Evolutionary conservation across 2,113 vertebrate species (phyloP).

Genomic region (Cichladusa arquata): DNA sequence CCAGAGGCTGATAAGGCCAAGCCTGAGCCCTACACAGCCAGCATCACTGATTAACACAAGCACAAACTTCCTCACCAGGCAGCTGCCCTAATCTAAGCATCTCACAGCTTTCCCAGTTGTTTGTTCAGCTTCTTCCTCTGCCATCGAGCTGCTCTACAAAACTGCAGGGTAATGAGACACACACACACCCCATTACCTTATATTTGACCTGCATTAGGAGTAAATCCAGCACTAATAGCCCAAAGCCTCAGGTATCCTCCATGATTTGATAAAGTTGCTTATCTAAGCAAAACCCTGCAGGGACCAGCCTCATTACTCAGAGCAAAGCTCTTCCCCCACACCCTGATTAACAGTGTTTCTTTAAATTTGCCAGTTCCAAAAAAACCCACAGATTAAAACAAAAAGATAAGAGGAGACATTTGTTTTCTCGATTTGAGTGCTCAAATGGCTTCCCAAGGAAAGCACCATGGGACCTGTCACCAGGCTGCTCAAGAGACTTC

Average conservation of each 20-base stretch:
- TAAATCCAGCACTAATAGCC: background rate
- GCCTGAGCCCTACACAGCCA: background rate
- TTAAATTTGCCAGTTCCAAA: background rate
- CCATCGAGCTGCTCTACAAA: background rate
- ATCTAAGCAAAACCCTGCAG: background rate
- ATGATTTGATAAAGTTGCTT: background rate
- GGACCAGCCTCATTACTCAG: background rate
- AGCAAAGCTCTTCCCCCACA: background rate
- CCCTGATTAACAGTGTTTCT: background rate
- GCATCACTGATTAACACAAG: background rate
- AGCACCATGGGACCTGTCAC: rapidly evolving
- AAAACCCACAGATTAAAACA: background rate
- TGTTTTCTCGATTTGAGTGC: background rate
- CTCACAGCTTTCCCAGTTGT: background rate
- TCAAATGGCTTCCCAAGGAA: background rate
- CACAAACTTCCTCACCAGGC: constrained; percentile 22
- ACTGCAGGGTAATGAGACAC: background rate
- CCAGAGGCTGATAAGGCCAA: background rate
- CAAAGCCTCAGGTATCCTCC: background rate
- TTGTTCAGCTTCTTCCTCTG: constrained; percentile 53
- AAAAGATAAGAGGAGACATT: background rate
- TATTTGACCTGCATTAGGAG: background rate
- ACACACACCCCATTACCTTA: background rate
- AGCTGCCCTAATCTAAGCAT: background rate
- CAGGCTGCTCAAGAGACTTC: background rate